These are phyloP conservation scores for Melozone crissalis DNA, from an alignment of 2,113 vertebrate genomes.

Conservation along the genomic window DNA sequence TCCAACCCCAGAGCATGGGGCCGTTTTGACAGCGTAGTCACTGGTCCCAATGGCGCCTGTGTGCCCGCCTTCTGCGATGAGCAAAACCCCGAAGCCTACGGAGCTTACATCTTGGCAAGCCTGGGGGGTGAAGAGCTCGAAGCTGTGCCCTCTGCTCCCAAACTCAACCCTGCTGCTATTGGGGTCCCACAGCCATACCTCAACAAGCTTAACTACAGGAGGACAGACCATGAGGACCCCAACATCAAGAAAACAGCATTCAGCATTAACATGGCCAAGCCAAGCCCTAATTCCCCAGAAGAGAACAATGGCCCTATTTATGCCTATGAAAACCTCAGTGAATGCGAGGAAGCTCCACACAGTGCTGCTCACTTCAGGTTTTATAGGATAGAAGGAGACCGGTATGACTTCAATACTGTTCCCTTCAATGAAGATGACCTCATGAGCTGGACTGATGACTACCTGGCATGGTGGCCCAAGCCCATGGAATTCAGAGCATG, in stretches of 20 bases:
- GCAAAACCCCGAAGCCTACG: conserved; percentile 86
- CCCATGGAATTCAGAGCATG: conserved; percentile 97
- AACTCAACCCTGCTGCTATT: conserved; percentile 87
- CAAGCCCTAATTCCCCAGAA: conserved; percentile 83
- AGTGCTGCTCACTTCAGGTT: conserved; percentile 92
- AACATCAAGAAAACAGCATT: conserved; percentile 92
- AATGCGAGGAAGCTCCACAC: conserved; percentile 90
- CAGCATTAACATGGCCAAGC: conserved; percentile 93
- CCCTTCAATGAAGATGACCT: conserved; percentile 95
- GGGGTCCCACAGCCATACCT: conserved; percentile 94
- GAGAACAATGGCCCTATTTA: conserved; percentile 94
- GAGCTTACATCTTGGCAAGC: conserved; percentile 89
- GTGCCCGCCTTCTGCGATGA: conserved; percentile 95
- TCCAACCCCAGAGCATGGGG: conserved; percentile 96
- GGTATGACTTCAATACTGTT: conserved; percentile 93
- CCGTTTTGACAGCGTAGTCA: conserved; percentile 92
- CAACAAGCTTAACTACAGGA: conserved; percentile 88
- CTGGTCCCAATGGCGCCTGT: conserved; percentile 89
- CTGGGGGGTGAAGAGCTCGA: conserved; percentile 95
- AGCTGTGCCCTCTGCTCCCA: conserved; percentile 87
- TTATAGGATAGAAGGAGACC: conserved; percentile 91
- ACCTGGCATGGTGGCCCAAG: conserved; percentile 97
- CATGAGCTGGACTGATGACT: conserved; percentile 97
- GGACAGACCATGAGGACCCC: conserved; percentile 89
- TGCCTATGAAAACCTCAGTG: conserved; percentile 85